These are phyloP conservation scores for Stratiomys singularior DNA, from an alignment of 2,888 invertebrate genomes.

Conservation along the genomic window DNA sequence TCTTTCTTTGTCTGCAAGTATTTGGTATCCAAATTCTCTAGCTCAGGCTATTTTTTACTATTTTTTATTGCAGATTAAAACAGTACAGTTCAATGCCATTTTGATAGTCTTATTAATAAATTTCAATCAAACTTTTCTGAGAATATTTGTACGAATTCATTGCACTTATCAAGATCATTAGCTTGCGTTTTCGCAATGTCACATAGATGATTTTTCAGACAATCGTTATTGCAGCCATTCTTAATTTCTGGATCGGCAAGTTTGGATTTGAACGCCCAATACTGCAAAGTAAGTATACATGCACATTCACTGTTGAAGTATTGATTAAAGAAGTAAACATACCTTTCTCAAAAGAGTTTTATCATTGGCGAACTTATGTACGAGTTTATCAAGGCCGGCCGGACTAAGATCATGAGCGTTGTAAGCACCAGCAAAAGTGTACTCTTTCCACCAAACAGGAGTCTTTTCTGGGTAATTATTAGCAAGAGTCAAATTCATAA, in stretches of 20 bases:
- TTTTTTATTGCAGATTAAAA: no score
- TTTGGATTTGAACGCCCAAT: constrained; percentile 58
- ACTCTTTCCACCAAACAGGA: constrained; percentile 80
- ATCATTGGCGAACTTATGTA: constrained; percentile 68
- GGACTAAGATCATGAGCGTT: constrained; percentile 71
- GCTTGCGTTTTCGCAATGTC: constrained; percentile 57
- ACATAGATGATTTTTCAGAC: constrained; percentile 58
- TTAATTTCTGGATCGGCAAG: constrained; percentile 58
- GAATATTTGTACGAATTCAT: constrained; percentile 53
- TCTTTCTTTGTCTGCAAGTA: no score
- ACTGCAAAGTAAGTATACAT: constrained; percentile 50
- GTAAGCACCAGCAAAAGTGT: constrained; percentile 78
- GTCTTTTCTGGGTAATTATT: constrained; percentile 69
- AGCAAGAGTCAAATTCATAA: constrained; percentile 79
- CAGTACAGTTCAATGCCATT: neutral
- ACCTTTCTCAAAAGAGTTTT: constrained; percentile 58
- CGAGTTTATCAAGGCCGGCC: constrained; percentile 71
- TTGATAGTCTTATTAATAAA: no score
- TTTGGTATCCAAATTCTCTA: no score
- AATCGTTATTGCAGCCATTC: constrained; percentile 58
- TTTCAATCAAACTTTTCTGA: constrained; percentile 21
- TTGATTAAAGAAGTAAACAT: no score
- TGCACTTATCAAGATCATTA: constrained; percentile 57
- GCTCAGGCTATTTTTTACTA: no score
- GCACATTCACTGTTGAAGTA: no score